Conservation (phyloP, 2,888 invertebrate genomes). For the Drosophila meridionalis region DNA sequence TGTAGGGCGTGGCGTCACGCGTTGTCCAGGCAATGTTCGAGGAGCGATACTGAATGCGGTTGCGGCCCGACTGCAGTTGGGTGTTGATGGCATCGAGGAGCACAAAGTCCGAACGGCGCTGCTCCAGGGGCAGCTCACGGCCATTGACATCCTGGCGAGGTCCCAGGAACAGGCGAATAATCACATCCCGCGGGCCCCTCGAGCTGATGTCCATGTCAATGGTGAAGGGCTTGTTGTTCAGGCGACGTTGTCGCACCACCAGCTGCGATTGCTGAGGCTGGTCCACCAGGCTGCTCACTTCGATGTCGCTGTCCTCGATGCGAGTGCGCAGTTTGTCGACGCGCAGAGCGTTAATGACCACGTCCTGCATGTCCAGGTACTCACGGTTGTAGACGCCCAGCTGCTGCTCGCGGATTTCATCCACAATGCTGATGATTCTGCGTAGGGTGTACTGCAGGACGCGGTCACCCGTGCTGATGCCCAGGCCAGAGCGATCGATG, state of each 20-base stretch:
- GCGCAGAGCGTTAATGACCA: conserved; percentile 88
- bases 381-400: conserved; percentile 87
- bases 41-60: conserved; percentile 76
- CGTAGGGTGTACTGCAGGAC: conserved; percentile 58
- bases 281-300: conserved; percentile 48
- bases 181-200: conserved; percentile 86
- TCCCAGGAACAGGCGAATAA: conserved; percentile 88
- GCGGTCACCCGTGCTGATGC: conserved; percentile 88
- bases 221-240: conserved; percentile 89
- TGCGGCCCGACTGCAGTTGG: conserved; percentile 86
- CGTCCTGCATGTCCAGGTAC: conserved; percentile 87
- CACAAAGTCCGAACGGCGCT: conserved; percentile 87
- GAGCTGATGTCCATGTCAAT: conserved; percentile 87
- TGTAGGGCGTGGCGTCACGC: conserved; percentile 86
- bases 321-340: conserved; percentile 89
- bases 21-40: conserved; percentile 84
- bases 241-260: conserved; percentile 87
- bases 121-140: conserved; percentile 51
- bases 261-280: conserved; percentile 44
- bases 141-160: conserved; percentile 88
- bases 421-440: conserved; percentile 86
- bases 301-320: conserved; percentile 87
- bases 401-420: conserved; percentile 87
- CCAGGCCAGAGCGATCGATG: conserved; percentile 79
- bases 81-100: conserved; percentile 88